Conservation (phyloP, 37 sponge, comb jelly and placozoan genomes). For the Beroe ovata region DNA sequence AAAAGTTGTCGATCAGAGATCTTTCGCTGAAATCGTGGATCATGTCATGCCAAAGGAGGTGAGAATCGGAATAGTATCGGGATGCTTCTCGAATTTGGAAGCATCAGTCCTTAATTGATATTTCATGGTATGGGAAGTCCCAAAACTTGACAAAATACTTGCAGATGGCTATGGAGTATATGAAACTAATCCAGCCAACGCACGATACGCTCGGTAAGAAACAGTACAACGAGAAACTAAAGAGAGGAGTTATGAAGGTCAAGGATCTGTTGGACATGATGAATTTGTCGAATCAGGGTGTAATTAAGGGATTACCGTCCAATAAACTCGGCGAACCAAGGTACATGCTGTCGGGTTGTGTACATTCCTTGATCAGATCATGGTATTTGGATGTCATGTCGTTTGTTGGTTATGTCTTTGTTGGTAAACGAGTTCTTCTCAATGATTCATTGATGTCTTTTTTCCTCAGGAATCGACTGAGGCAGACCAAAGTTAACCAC, state of each 20-base stretch:
- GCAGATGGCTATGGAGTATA: slow-evolving; percentile 34
- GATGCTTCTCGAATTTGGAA: no score
- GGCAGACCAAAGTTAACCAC: not conserved
- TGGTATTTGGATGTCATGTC: no score
- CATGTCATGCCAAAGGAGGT: slow-evolving; percentile 67
- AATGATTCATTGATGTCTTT: no score
- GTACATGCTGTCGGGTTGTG: no score
- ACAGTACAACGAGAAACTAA: slow-evolving; percentile 35
- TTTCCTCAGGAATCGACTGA: not conserved
- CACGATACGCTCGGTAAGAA: slow-evolving; percentile 53
- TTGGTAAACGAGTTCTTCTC: no score
- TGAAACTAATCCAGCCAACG: slow-evolving; percentile 64
- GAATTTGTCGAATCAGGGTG: slow-evolving; percentile 15
- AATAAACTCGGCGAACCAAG: slow-evolving; percentile 25
- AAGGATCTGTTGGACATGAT: slow-evolving; percentile 53
- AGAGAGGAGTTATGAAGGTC: slow-evolving; percentile 43
- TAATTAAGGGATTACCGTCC: slow-evolving; percentile 6
- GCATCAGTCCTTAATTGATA: no score
- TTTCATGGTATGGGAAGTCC: no score
- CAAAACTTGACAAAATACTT: no score
- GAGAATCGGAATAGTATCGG: not conserved
- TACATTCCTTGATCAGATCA: no score
- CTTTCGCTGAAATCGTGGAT: slow-evolving; percentile 61
- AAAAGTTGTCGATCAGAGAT: not conserved
- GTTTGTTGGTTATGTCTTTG: no score